Evolutionary conservation across 1,140 invertebrate genomes (phyloP).

Genomic region (Drosophila bocki): DNA sequence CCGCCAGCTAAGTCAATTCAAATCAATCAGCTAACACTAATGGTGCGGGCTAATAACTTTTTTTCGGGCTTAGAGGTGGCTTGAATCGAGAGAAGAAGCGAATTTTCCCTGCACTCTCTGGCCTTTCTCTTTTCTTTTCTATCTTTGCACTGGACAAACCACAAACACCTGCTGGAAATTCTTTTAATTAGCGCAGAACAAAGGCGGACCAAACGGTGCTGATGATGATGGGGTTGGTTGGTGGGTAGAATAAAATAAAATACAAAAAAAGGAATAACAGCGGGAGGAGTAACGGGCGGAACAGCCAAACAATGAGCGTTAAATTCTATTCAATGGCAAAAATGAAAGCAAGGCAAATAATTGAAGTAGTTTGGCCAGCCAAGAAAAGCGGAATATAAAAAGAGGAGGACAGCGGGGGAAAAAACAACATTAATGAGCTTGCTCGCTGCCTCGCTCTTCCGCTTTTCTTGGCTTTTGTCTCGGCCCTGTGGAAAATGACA

Average conservation of each 20-base stretch:
- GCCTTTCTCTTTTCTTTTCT: not conserved
- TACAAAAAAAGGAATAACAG: slow-evolving; percentile 3
- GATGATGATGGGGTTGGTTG: slow-evolving; percentile 35
- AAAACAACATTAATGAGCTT: slow-evolving; percentile 62
- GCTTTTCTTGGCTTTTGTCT: slow-evolving; percentile 33
- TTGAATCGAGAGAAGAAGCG: slow-evolving; percentile 16
- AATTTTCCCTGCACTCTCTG: slow-evolving; percentile 14
- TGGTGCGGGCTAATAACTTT: slow-evolving; percentile 28
- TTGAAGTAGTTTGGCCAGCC: slow-evolving; percentile 72
- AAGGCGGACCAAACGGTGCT: slow-evolving; percentile 52
- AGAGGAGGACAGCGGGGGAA: slow-evolving; percentile 11
- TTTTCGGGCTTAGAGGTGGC: slow-evolving; percentile 2
- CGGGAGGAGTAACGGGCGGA: slow-evolving; percentile 25
- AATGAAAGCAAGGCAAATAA: slow-evolving; percentile 78
- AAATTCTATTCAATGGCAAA: slow-evolving; percentile 79
- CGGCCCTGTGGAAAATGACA: slow-evolving; percentile 40
- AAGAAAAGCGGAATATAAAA: slow-evolving; percentile 35
- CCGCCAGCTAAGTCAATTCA: slow-evolving; percentile 56
- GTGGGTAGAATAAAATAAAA: slow-evolving; percentile 2
- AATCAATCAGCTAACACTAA: slow-evolving; percentile 64
- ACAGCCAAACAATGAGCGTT: slow-evolving; percentile 74
- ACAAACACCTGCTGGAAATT: slow-evolving; percentile 80
- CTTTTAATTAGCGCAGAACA: slow-evolving; percentile 78
- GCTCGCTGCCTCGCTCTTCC: slow-evolving; percentile 26
- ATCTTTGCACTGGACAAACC: slow-evolving; percentile 44